phyloP scores from a whole-genome alignment of 1,140 invertebrate genomes.

The Listronotus bonariensis region DNA sequence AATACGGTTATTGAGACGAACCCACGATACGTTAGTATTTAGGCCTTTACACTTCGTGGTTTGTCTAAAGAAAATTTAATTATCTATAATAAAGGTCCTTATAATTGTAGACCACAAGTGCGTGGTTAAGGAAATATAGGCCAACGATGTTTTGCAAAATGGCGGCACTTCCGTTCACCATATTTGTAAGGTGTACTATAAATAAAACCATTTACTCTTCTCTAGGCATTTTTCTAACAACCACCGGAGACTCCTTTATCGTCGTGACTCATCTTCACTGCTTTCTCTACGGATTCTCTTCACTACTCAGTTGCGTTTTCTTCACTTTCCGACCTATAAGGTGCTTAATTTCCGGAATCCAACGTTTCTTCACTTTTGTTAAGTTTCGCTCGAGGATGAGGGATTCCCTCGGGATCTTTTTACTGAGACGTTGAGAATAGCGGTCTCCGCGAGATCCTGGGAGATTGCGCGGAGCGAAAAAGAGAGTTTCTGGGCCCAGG shows the following conservation, averaged over 20 bases:
- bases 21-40: too few relatives aligned
- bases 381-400: constrained; percentile 28
- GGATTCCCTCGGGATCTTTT: constrained; percentile 42
- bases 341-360: constrained; percentile 45
- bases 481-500: constrained; percentile 57
- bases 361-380: constrained; percentile 50
- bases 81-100: too few relatives aligned
- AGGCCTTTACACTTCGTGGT: too few relatives aligned
- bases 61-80: too few relatives aligned
- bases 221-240: constrained; percentile 10
- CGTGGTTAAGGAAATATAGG: too few relatives aligned
- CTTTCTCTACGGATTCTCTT: constrained; percentile 23
- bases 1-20: too few relatives aligned
- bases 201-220: too few relatives aligned
- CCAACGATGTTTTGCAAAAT: too few relatives aligned
- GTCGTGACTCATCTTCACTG: constrained; percentile 24
- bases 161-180: too few relatives aligned
- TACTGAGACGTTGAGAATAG: constrained; percentile 52
- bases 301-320: constrained; percentile 24
- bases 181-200: too few relatives aligned
- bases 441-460: constrained; percentile 60
- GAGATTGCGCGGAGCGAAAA: constrained; percentile 59
- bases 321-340: constrained; percentile 35
- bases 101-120: too few relatives aligned
- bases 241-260: constrained; percentile 30